phyloP scores from a whole-genome alignment of 1,140 invertebrate species.

The Drosophila setifemur region DNA sequence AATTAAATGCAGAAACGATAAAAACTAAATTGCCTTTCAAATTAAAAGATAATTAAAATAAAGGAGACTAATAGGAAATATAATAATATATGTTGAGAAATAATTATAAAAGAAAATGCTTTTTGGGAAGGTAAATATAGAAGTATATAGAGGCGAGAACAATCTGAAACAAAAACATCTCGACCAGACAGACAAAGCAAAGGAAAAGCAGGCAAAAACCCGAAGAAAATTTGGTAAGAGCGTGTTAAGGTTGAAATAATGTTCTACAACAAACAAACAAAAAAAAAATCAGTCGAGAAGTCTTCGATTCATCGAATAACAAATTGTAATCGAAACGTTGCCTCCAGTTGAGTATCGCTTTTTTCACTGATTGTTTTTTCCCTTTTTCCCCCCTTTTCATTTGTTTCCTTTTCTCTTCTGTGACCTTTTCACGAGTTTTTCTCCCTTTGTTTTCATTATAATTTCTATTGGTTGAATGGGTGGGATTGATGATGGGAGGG shows the following conservation, averaged over 20 bases:
- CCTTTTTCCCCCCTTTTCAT: not conserved
- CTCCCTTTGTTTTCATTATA: slow-evolving; percentile 57
- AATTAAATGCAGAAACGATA: slow-evolving; percentile 68
- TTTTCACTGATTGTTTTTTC: not conserved
- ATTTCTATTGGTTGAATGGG: slow-evolving; percentile 44
- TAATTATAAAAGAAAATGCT: too few species aligned
- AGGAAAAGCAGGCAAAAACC: not conserved
- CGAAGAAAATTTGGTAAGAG: not conserved
- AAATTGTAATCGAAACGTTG: slow-evolving; percentile 43
- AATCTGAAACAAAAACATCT: too few species aligned
- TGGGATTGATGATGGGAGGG: slow-evolving; percentile 2
- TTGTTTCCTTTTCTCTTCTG: slow-evolving; percentile 10
- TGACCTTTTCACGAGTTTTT: slow-evolving; percentile 11
- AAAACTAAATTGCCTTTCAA: slow-evolving; percentile 64
- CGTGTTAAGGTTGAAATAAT: not conserved
- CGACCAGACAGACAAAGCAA: not conserved
- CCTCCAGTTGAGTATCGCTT: not conserved
- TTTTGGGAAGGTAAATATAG: too few species aligned
- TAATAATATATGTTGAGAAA: too few species aligned
- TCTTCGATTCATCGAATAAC: slow-evolving; percentile 4
- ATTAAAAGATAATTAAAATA: slow-evolving; percentile 14
- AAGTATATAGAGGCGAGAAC: too few species aligned
- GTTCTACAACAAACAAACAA: too few species aligned
- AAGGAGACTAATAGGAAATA: not conserved
- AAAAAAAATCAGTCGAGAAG: not conserved